Percentiles rank a stretch among this genome's conserved stretches.
Conservation (phyloP, 1,140 invertebrate genomes). For the Tetramorium parvispinum region DNA sequence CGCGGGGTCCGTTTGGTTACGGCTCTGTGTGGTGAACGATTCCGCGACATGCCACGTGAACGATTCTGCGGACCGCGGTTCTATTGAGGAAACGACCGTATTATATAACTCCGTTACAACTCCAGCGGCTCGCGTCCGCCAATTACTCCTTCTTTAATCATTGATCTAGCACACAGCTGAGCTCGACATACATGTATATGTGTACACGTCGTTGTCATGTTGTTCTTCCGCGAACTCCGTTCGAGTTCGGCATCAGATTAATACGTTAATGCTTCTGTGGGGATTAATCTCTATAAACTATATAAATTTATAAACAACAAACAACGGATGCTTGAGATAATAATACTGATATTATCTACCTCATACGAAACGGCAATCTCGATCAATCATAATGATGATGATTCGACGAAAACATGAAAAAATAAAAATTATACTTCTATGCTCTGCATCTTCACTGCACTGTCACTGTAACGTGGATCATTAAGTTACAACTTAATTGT, state of each 20-base stretch:
- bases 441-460: too few relatives aligned
- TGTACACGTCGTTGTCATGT: not conserved
- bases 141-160: conserved; percentile 22
- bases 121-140: not conserved
- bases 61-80: not conserved
- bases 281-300: not conserved
- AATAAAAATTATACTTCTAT: not conserved
- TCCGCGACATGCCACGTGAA: too few relatives aligned
- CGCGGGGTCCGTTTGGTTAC: not conserved
- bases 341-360: not conserved
- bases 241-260: not conserved
- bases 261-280: not conserved
- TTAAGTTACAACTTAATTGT: not conserved
- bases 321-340: not conserved
- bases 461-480: not conserved
- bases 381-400: not conserved
- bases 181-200: too few relatives aligned
- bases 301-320: not conserved
- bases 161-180: not conserved
- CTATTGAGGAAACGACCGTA: conserved; percentile 8
- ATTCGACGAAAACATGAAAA: not conserved
- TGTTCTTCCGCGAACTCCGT: not conserved
- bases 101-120: conserved; percentile 22
- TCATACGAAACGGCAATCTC: not conserved
- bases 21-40: not conserved